phyloP scores from a whole-genome alignment of 2,888 invertebrate species.

The Loripinus fragilis region DNA sequence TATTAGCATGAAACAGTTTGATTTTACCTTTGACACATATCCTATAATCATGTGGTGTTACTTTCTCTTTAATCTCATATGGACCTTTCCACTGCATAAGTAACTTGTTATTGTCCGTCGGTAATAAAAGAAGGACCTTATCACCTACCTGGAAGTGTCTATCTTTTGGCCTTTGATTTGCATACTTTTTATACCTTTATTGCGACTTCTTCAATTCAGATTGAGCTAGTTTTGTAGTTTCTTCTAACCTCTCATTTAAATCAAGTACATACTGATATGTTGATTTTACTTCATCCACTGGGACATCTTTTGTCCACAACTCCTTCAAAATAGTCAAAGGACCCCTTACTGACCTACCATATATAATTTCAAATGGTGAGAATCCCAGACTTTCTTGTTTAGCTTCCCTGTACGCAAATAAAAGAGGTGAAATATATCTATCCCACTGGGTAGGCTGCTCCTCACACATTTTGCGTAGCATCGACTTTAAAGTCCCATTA shows the following conservation, averaged over 20 bases:
- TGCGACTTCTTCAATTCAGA: slow-evolving; percentile 1
- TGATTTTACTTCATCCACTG: no score
- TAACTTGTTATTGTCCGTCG: slow-evolving; percentile 56
- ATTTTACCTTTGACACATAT: background rate
- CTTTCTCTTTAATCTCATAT: slow-evolving; percentile 21
- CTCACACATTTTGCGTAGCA: no score
- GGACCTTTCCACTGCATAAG: slow-evolving; percentile 44
- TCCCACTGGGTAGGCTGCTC: no score
- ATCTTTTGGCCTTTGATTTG: slow-evolving; percentile 14
- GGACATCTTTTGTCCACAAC: slow-evolving; percentile 49
- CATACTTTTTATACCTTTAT: no score
- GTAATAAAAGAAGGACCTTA: no score
- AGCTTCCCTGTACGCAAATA: slow-evolving; percentile 62
- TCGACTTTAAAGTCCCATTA: background rate
- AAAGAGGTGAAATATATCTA: slow-evolving; percentile 41
- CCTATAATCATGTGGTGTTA: background rate
- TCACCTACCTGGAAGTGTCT: no score
- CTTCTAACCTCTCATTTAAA: slow-evolving; percentile 45
- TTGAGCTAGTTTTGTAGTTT: slow-evolving; percentile 45
- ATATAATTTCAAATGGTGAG: slow-evolving; percentile 59
- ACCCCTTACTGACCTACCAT: slow-evolving; percentile 48
- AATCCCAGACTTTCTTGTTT: slow-evolving; percentile 52
- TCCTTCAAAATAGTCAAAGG: slow-evolving; percentile 46
- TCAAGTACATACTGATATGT: slow-evolving; percentile 60
- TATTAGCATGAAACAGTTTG: slow-evolving; percentile 24